Percentiles rank a stretch among this genome's conserved stretches.
phyloP scores from a whole-genome alignment of 2,888 invertebrate genomes.

The Aelia acuminata region DNA sequence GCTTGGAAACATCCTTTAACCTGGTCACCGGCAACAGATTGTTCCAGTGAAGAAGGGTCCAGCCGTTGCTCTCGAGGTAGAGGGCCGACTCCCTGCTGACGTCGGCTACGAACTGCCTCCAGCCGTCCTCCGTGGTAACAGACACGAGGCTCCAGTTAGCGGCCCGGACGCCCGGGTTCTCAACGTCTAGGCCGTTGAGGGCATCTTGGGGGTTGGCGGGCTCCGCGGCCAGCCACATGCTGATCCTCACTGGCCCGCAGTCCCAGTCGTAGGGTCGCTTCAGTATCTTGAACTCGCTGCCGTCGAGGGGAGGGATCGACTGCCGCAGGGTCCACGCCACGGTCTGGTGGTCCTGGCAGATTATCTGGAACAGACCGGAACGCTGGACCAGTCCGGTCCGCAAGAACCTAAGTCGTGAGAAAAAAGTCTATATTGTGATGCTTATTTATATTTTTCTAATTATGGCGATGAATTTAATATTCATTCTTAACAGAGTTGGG shows the following conservation, averaged over 20 bases:
- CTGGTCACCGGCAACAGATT: background rate
- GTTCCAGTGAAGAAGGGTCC: background rate
- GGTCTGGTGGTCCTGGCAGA: background rate
- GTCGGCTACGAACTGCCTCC: background rate
- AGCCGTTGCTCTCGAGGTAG: background rate
- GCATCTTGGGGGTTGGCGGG: background rate
- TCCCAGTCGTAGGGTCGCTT: conserved; percentile 7
- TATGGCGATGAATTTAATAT: too few species aligned
- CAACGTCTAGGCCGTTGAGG: background rate
- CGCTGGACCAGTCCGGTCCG: background rate
- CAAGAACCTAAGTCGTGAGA: background rate
- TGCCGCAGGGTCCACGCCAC: background rate
- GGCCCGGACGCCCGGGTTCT: background rate
- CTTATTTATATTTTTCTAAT: too few species aligned
- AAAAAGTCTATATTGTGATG: too few species aligned
- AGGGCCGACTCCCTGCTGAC: background rate
- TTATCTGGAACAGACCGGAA: background rate
- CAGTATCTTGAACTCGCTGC: background rate
- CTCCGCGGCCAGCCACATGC: background rate
- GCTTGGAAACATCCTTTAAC: background rate
- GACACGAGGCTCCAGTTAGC: background rate
- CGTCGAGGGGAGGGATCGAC: background rate
- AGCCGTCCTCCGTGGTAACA: background rate
- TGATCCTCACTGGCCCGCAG: background rate
- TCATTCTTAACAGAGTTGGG: too few species aligned